Evolutionary conservation across 2,888 invertebrate genomes (phyloP).

Genomic region (Eupeodes latifasciatus): DNA sequence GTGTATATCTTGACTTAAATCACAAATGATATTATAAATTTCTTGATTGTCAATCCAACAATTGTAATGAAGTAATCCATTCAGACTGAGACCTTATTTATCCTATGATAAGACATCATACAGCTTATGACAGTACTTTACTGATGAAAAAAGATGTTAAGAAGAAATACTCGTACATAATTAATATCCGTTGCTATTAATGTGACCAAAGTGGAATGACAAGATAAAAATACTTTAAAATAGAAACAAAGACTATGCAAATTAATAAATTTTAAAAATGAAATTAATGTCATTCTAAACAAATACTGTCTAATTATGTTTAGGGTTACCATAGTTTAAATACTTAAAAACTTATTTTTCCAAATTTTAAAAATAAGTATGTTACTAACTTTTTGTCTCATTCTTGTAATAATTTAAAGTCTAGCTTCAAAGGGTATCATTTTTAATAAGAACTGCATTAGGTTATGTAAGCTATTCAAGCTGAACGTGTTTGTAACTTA

Average conservation of each 20-base stretch:
- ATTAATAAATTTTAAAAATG: background rate
- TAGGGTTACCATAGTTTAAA: background rate
- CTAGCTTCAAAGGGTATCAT: too few relatives aligned
- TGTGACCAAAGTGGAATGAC: background rate
- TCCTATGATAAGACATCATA: slow-evolving; percentile 19
- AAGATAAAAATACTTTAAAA: background rate
- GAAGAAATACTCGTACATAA: background rate
- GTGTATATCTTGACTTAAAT: background rate
- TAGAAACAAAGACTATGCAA: slow-evolving; percentile 6
- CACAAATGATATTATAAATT: slow-evolving; percentile 4
- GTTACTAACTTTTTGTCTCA: too few relatives aligned
- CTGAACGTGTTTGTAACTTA: too few relatives aligned
- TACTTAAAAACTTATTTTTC: too few relatives aligned
- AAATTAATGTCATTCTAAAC: background rate
- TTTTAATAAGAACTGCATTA: too few relatives aligned
- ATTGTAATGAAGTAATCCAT: slow-evolving; percentile 30
- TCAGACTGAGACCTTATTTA: slow-evolving; percentile 20
- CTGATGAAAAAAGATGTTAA: slow-evolving; percentile 4
- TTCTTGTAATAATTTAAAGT: too few relatives aligned
- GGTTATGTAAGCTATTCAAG: too few relatives aligned
- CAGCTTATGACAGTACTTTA: slow-evolving; percentile 1
- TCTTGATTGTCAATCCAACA: slow-evolving; percentile 19
- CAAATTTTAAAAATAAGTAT: too few relatives aligned
- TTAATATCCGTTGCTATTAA: background rate
- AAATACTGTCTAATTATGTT: background rate